Evolutionary conservation across 2,797 vertebrate species (phyloP).

Genomic region (Melanotaenia boesemani): DNA sequence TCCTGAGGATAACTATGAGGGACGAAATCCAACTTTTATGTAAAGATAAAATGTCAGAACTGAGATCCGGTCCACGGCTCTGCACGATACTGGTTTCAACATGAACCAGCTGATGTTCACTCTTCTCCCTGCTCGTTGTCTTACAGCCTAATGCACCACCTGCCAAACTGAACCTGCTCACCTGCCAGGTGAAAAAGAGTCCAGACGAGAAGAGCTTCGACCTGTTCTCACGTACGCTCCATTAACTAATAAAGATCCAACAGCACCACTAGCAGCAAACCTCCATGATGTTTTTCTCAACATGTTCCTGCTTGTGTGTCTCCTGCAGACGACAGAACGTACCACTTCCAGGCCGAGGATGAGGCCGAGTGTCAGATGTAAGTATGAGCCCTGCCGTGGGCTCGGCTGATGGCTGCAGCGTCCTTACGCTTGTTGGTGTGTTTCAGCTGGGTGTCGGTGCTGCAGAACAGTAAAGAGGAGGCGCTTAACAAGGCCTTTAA

Average conservation of each 20-base stretch:
- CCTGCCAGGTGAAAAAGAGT: conserved; percentile 96
- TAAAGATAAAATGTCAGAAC: no score
- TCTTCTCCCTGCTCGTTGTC: conserved; percentile 7
- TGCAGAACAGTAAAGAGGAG: conserved; percentile 72
- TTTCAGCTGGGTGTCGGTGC: conserved; percentile 70
- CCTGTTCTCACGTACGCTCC: conserved; percentile 93
- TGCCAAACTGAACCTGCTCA: conserved; percentile 96
- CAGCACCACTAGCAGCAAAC: no score
- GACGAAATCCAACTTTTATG: no score
- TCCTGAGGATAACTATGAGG: no score
- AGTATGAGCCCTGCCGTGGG: conserved; percentile 74
- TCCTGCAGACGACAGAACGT: conserved; percentile 91
- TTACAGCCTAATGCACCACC: conserved; percentile 90
- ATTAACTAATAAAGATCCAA: not conserved
- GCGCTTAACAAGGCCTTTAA: conserved; percentile 91
- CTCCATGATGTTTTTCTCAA: no score
- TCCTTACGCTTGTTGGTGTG: conserved; percentile 4
- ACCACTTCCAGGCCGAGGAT: conserved; percentile 96
- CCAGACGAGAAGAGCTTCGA: conserved; percentile 96
- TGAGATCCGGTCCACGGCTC: no score
- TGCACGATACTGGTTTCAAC: no score
- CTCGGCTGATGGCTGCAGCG: not conserved
- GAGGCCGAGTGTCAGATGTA: conserved; percentile 95
- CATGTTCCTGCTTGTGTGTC: not conserved
- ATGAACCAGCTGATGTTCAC: not conserved